phyloP scores from a whole-genome alignment of 1,140 invertebrate species.

The Calliphora vicina region DNA sequence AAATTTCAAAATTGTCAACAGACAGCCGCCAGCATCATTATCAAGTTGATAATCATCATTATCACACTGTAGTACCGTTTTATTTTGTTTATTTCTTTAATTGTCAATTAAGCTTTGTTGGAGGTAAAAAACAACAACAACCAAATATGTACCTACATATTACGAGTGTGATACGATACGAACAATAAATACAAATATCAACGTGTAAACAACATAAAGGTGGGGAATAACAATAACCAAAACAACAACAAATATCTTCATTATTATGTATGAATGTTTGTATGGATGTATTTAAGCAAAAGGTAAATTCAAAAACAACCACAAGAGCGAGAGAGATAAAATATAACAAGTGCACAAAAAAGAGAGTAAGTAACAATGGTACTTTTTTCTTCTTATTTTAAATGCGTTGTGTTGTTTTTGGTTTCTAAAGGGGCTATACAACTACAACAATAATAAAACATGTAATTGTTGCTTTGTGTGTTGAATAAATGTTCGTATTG shows the following conservation, averaged over 20 bases:
- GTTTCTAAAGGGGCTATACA: too few relatives aligned
- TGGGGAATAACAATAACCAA: slow-evolving; percentile 20
- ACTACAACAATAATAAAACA: too few relatives aligned
- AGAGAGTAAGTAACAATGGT: not conserved
- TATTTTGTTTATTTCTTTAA: not conserved
- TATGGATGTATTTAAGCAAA: not conserved
- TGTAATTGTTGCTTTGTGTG: too few relatives aligned
- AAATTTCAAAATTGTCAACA: not conserved
- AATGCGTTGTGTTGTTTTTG: too few relatives aligned
- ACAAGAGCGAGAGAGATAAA: not conserved
- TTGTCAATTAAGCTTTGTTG: slow-evolving; percentile 35
- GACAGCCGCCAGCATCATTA: not conserved
- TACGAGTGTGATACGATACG: not conserved
- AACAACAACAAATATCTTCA: not conserved
- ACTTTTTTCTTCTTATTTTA: too few relatives aligned
- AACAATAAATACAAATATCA: not conserved
- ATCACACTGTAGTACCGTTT: slow-evolving; percentile 8
- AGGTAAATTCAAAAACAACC: not conserved
- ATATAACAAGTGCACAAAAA: not conserved
- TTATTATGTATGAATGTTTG: not conserved
- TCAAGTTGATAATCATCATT: not conserved
- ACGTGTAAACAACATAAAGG: slow-evolving; percentile 26
- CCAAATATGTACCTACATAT: too few relatives aligned
- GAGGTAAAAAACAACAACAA: slow-evolving; percentile 15
- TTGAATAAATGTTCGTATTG: not conserved